Conservation (phyloP, 2,113 vertebrate genomes). For the Lichenostomus cassidix region DNA sequence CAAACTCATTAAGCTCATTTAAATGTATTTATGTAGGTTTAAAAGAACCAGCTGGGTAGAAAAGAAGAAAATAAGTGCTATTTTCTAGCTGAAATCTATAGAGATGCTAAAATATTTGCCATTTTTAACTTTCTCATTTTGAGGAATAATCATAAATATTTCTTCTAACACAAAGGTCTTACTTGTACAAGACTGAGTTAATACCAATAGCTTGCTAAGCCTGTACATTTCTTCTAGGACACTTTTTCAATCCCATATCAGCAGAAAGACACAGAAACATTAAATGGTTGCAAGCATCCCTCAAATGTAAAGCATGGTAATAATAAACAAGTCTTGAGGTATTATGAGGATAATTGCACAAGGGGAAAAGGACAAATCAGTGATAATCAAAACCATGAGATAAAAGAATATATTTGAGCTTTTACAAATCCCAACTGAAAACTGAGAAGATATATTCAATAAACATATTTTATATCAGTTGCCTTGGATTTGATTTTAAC, state of each 20-base stretch:
- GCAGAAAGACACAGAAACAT: neutral
- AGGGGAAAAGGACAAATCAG: neutral
- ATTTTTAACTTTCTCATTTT: neutral
- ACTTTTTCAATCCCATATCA: neutral
- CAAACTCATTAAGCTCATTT: neutral
- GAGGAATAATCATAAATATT: neutral
- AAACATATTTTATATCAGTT: conserved; percentile 23
- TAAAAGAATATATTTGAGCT: neutral
- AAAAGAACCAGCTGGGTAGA: neutral
- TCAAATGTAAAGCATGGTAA: neutral
- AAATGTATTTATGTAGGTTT: neutral
- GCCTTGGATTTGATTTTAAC: neutral
- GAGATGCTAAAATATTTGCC: neutral
- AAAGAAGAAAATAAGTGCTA: neutral
- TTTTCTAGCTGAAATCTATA: neutral
- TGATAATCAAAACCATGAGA: neutral
- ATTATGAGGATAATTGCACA: neutral
- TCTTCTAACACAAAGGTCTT: neutral
- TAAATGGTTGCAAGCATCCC: neutral
- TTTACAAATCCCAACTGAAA: conserved; percentile 3
- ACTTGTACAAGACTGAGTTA: neutral
- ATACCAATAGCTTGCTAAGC: neutral
- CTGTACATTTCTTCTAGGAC: neutral
- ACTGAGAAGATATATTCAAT: conserved; percentile 7
- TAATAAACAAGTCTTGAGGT: neutral